Conservation (phyloP, 2,888 invertebrate species). For the Bombyx huttoni region DNA sequence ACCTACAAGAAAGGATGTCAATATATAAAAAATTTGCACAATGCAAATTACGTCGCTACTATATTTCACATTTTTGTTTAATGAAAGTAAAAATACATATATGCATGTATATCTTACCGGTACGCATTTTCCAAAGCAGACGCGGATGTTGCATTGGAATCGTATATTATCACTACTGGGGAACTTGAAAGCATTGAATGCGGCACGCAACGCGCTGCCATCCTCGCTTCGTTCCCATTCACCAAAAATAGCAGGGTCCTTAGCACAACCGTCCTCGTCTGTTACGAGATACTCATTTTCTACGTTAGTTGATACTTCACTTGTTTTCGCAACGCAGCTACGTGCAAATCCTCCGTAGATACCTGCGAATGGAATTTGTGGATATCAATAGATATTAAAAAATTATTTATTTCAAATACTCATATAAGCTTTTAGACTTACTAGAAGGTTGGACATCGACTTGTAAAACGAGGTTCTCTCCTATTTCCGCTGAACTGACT, state of each 20-base stretch:
- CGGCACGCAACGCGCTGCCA: constrained; percentile 86
- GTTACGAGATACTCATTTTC: constrained; percentile 94
- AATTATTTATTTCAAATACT: too few species aligned
- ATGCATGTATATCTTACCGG: constrained; percentile 74
- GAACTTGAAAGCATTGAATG: constrained; percentile 96
- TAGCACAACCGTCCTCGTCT: constrained; percentile 94
- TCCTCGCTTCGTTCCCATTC: constrained; percentile 94
- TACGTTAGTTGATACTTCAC: constrained; percentile 81
- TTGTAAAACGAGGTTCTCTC: constrained; percentile 88
- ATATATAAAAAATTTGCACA: background rate
- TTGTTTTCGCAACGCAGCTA: constrained; percentile 93
- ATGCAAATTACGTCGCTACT: too few species aligned
- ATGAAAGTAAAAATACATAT: too few species aligned
- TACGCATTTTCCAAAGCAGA: constrained; percentile 95
- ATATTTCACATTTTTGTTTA: too few species aligned
- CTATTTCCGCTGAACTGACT: constrained; percentile 92
- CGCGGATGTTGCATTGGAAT: constrained; percentile 96
- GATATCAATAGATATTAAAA: background rate
- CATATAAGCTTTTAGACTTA: constrained; percentile 33
- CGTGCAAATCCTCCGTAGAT: constrained; percentile 96
- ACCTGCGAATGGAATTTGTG: constrained; percentile 51
- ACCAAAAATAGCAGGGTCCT: constrained; percentile 92
- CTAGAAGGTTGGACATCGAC: constrained; percentile 86
- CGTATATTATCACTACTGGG: constrained; percentile 93
- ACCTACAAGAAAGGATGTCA: constrained; percentile 65